Evolutionary conservation across 2,113 vertebrate genomes (phyloP).

Genomic region (Mystacornis crossleyi): DNA sequence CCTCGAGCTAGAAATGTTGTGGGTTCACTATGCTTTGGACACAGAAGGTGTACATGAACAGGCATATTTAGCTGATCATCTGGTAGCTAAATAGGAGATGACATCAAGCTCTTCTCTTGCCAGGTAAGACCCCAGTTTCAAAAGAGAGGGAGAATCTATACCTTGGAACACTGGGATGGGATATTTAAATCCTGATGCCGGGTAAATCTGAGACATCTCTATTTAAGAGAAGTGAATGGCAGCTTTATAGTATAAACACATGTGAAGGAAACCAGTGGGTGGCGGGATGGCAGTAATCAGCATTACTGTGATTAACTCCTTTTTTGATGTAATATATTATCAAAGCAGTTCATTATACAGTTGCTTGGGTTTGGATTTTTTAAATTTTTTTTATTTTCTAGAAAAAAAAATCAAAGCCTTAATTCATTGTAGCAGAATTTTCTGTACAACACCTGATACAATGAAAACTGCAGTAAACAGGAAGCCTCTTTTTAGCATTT

Average conservation of each 20-base stretch:
- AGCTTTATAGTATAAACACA: background rate
- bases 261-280: rapidly evolving
- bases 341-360: background rate
- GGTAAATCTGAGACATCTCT: background rate
- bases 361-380: background rate
- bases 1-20: background rate
- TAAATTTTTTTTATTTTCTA: background rate
- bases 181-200: background rate
- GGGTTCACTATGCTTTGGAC: background rate
- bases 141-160: background rate
- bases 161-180: background rate
- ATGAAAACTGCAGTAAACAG: background rate
- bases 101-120: background rate
- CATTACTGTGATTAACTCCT: background rate
- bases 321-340: background rate
- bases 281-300: background rate
- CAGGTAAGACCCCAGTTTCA: background rate
- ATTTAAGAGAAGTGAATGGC: background rate
- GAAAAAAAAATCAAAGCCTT: background rate
- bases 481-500: background rate
- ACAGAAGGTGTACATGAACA: background rate
- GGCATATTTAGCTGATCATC: background rate
- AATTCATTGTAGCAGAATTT: background rate
- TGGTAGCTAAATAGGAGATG: background rate
- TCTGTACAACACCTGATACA: background rate